Base-by-base conservation (phyloP, 1,140 invertebrate genomes). In the Scaptomyza montana region DNA sequence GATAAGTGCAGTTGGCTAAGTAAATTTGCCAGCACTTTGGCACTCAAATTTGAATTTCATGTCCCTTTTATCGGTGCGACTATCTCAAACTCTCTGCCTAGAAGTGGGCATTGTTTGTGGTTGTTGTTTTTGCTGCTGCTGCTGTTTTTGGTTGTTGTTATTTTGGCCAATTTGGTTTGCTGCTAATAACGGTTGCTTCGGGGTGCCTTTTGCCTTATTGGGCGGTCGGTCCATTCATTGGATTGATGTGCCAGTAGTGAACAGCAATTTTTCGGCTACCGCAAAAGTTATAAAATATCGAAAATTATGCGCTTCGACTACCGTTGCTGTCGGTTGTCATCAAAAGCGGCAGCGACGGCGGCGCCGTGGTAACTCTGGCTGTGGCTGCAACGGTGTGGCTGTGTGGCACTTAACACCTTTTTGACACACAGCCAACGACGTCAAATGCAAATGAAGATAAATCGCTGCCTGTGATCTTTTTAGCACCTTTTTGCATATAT, bases 381-480 rank as follows among this genome's bases (percentile, higher is more conserved):
- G 69, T 19, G 47, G 49, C 66, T 55, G 51, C 28, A 12, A 30
- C 61, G 19, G 73, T 55, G 63, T 33, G 47, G 56, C 75, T 49
- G 47, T 77, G 60, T 87, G 76, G 79, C 84, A 89, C 84, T 87
- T 89, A 87, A 87, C 84, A 87, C 84, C 84, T 87, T 87, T 87
- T 89, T 87, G 84, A 87, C 84, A 89, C 84, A 84, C 84, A 79
- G 73, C 75, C 84, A 89, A 71, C 85, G 80, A 89, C 84, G 84
- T 84, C 85, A 87, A 84, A 90, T 90, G 87, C 82, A 90, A 90
- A 90, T 90, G 87, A 90, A 90, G 87, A 90, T 90, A 90, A 90
- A 90, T 90, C 87, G 87, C 77, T 87, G 82, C 60, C 82, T 90
- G 62, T 90, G 87, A 90, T 84, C 79, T 90, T 90, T 90, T 87